Base-by-base conservation (phyloP, 1,140 invertebrate genomes). In the Heliconius eleuchia region DNA sequence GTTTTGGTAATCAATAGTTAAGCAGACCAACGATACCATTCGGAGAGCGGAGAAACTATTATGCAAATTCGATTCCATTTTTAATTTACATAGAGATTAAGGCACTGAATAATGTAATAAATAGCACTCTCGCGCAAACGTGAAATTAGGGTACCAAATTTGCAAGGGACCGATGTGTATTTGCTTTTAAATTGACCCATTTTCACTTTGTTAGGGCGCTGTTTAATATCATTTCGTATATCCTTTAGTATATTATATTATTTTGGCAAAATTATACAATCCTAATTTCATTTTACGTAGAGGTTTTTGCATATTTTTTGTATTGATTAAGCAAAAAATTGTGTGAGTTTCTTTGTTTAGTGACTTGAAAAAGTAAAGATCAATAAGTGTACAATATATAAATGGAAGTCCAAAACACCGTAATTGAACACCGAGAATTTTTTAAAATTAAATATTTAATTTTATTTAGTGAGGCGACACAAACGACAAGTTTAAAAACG, bases 51-150 rank as follows among this genome's bases (percentile, higher is more conserved):
- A 66, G 27, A 66, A 13, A 66, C 60, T 11, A 66, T 30, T 66
- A 66, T 66, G 60, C 27, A 66, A 66, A 30, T 23, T 23, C 60
- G 0, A 66, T 66, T 16, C 60, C 60, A 66, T 66, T 66, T 66
- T 66, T 66, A 66, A 66, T 66, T 66, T 66, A 66, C 60, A 66
- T 66, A 66, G 60, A 30, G 60, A 66, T 66, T 30, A 66, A 66
- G 60, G 27, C 23, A 30, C 60, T 30, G n/a, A 66, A 66, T 66
- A 66, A 30, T 66, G 60, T 66, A 30, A 66, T 66, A 66, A 66
- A 66, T 66, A 66, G 60, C 60, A 30, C 60, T 66, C 27, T 66
- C 60, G 60, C 27, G 60, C 60, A 66, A 66, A 66, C 60, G 60
- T 66, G 60, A 27, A 30, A 66, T 66, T 66, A 66, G 60, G 60